Percentiles rank a stretch among this genome's conserved stretches.
These are phyloP conservation scores for Trichogramma evanescens DNA, from an alignment of 2,888 invertebrate species.

Conservation along the genomic window DNA sequence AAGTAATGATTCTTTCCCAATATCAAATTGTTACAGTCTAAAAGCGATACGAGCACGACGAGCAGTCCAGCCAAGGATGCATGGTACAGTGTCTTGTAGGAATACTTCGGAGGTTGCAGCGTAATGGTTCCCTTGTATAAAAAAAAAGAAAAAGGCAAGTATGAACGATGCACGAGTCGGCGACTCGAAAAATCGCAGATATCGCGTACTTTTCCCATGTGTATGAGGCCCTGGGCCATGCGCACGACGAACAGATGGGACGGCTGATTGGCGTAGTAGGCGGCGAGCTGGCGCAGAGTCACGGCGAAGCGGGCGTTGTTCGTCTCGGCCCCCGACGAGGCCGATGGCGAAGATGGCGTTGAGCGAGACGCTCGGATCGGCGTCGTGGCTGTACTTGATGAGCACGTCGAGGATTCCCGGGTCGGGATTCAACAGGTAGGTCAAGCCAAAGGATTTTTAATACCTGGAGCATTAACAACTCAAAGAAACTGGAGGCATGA, in stretches of 20 bases:
- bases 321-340: constrained; percentile 81
- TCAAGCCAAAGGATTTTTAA: constrained; percentile 91
- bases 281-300: constrained; percentile 92
- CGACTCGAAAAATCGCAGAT: not conserved
- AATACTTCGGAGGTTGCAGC: constrained; percentile 89
- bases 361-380: constrained; percentile 91
- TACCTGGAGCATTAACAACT: too few relatives aligned
- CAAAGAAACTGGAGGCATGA: too few relatives aligned
- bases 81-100: constrained; percentile 84
- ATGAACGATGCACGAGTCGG: not conserved
- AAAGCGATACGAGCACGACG: constrained; percentile 81
- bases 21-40: constrained; percentile 90
- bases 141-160: not conserved
- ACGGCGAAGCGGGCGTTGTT: constrained; percentile 85
- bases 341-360: constrained; percentile 98
- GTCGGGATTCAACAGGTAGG: constrained; percentile 91
- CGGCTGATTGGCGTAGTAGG: constrained; percentile 94
- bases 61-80: constrained; percentile 91
- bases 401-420: constrained; percentile 89
- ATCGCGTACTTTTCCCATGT: constrained; percentile 79
- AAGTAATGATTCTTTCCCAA: constrained; percentile 91
- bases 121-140: constrained; percentile 70
- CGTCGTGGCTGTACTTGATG: constrained; percentile 97
- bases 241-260: constrained; percentile 93
- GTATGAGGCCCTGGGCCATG: constrained; percentile 89